Base-by-base conservation (phyloP, 1,140 invertebrate genomes). In the Ptiloglossa arizonensis region DNA sequence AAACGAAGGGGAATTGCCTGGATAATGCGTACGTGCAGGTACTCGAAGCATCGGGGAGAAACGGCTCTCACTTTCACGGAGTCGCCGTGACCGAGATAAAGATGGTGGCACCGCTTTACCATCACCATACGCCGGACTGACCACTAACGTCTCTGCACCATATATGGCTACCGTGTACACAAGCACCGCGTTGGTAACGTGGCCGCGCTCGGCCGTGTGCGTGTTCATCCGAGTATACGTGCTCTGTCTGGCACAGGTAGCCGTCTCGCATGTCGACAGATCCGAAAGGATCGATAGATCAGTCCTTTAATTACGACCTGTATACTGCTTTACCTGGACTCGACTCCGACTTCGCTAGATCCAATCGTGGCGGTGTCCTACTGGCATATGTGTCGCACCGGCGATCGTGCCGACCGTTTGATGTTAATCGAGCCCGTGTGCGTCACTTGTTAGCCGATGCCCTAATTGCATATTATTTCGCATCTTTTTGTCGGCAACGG, bases 21-120 rank as follows among this genome's bases (percentile, higher is more conserved):
- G 66, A 79, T 80, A 84, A 81, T 76, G 71, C 69, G 63, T 71
- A 79, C 69, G 68, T 80, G 59, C 78, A 75, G 62, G 73, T 80
- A 80, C 32, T 81, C 66, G 76, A 80, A 62, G 66, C 68, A 83
- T 79, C 67, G 63, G 54, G 68, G 74, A 86, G 85, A 87, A 83
- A 84, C 83, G 85, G 89, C 90, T 92, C 91, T 91, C 90, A 91
- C 91, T 92, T 92, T 91, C 90, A 91, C 90, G 86, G 84, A 91
- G 90, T 92, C 89, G 86, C 91, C 91, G 89, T 92, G 91, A 91
- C 91, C 91, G 91, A 92, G 90, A 91, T 92, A 90, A 88, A 89
- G 87, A 91, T 89, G 89, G 81, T 86, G 82, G 86, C 69, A 81
- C 69, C 76, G 67, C 77, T 69, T 80, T 80, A 67, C 71, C 64